These are phyloP conservation scores for Cottoperca gobio DNA, from an alignment of 2,797 vertebrate genomes.

Conservation along the genomic window DNA sequence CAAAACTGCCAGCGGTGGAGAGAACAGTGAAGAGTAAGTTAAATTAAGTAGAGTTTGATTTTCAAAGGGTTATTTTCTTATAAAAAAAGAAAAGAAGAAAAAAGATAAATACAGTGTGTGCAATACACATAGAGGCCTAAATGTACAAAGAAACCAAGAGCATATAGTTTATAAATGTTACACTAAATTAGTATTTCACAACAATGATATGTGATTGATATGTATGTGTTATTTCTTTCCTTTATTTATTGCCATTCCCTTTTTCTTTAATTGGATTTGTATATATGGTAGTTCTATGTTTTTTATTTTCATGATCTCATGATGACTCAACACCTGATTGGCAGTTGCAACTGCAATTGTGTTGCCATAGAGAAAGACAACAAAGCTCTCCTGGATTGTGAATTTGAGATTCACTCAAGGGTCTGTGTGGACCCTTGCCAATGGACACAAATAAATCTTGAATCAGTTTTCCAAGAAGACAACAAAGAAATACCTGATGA, in stretches of 20 bases:
- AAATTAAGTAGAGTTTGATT: no score
- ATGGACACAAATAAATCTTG: background rate
- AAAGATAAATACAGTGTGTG: no score
- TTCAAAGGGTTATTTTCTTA: background rate
- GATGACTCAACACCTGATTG: background rate
- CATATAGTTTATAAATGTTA: background rate
- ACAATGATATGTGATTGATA: background rate
- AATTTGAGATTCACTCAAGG: background rate
- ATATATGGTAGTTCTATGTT: background rate
- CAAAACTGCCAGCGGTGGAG: background rate
- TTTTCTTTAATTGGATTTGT: background rate
- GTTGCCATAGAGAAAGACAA: background rate
- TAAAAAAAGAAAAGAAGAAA: no score
- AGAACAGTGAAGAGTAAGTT: background rate
- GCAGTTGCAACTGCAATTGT: background rate
- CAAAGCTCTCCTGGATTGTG: background rate
- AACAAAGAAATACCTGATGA: conserved; percentile 83
- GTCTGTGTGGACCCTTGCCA: background rate
- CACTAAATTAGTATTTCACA: background rate
- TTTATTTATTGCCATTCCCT: background rate
- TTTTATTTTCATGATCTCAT: background rate
- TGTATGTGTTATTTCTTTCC: background rate
- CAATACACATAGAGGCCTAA: background rate
- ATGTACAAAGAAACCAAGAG: background rate
- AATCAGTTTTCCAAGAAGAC: background rate